These are phyloP conservation scores for Heterochromis multidens DNA, from an alignment of 2,113 vertebrate species.

Conservation along the genomic window DNA sequence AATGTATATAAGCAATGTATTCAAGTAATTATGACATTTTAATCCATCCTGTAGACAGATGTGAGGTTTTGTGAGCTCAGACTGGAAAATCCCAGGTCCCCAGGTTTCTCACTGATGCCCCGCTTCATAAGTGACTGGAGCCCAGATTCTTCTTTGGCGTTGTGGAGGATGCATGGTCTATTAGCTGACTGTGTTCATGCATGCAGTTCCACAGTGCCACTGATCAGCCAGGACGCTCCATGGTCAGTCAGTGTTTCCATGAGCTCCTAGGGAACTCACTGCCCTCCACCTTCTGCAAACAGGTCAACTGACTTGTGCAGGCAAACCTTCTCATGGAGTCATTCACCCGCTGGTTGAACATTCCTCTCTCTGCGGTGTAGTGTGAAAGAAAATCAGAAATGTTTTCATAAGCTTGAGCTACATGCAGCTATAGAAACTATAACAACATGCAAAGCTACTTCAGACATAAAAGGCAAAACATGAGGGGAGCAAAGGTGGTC, in stretches of 20 bases:
- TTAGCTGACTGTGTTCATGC: conserved; percentile 58
- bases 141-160: conserved; percentile 24
- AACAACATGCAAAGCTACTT: neutral
- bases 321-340: conserved; percentile 44
- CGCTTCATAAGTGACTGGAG: conserved; percentile 15
- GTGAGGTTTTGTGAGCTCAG: neutral
- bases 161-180: conserved; percentile 48
- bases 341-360: conserved; percentile 31
- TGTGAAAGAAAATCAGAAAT: neutral
- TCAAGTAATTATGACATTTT: neutral
- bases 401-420: conserved; percentile 7
- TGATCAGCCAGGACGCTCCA: conserved; percentile 50
- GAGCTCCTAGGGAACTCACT: conserved; percentile 52
- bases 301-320: conserved; percentile 48
- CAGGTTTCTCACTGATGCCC: conserved; percentile 4
- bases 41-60: neutral
- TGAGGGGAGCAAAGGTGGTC: conserved; percentile 19
- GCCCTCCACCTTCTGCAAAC: conserved; percentile 20
- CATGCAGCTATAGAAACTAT: neutral
- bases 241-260: conserved; percentile 39
- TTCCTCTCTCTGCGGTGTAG: neutral
- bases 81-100: neutral
- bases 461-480: neutral
- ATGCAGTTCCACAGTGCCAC: conserved; percentile 47
- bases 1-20: neutral